phyloP scores from a whole-genome alignment of 2,113 vertebrate genomes.

The Leuciscus idus region DNA sequence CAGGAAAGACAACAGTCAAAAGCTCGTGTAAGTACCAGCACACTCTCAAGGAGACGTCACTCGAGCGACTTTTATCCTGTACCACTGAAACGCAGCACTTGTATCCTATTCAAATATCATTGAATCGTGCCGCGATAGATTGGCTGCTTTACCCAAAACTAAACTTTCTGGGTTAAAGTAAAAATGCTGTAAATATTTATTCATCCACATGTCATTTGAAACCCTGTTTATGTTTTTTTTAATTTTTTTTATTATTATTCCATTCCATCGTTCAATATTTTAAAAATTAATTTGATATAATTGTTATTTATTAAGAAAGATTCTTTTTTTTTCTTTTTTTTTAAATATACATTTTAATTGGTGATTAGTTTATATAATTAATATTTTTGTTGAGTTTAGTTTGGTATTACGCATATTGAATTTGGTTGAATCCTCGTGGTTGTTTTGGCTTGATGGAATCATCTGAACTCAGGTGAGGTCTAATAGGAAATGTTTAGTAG shows the following conservation, averaged over 20 bases:
- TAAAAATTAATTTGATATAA: no score
- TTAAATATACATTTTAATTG: no score
- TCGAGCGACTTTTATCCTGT: not conserved
- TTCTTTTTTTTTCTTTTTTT: no score
- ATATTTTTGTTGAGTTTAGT: not conserved
- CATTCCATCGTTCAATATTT: no score
- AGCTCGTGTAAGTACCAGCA: not conserved
- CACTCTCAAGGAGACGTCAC: not conserved
- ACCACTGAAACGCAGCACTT: not conserved
- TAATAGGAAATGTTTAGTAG: not conserved
- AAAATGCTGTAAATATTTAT: not conserved
- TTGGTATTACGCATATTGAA: not conserved
- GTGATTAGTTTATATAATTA: not conserved
- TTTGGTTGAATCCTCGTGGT: not conserved
- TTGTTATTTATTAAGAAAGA: no score
- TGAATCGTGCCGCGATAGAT: not conserved
- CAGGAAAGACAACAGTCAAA: constrained; percentile 39
- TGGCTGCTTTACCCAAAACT: no score
- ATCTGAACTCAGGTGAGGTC: not conserved
- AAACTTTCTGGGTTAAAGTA: not conserved
- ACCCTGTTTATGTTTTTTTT: not conserved
- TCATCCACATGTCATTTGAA: not conserved
- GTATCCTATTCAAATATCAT: no score
- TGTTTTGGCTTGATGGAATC: not conserved
- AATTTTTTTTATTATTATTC: not conserved